Base-by-base conservation (phyloP, 2,797 vertebrate genomes). In the Acomys russatus region DNA sequence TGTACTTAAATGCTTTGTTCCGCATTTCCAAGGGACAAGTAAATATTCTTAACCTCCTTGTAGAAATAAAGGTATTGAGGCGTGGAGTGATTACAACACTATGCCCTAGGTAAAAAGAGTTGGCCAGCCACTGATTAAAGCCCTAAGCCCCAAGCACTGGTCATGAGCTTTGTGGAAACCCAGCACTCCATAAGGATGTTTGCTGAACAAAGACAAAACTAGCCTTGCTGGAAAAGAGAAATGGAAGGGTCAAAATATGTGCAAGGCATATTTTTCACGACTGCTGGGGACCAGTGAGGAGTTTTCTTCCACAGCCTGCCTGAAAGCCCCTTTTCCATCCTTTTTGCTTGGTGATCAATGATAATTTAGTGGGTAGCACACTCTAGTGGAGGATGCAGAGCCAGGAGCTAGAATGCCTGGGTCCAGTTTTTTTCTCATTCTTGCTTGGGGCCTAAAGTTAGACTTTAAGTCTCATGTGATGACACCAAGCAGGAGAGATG, bases 341-440 rank as follows among this genome's bases (percentile, higher is more conserved):
- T 85, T n/a, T 74, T 0, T 14, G 59, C 93, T 49, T 51, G 83
- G 85, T n/a, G 77, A 77, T 73, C 96, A 76, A 38, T 20, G 91
- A 98, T 97, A 96, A 79, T 23, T 96, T 96, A 96, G 97, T 79
- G 82, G 95, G 95, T 83, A 97, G 98, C 98, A 97, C 98, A 97
- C 97, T 88, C 97, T 98, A 97, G 98, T 98, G 98, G 98, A 96
- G 82, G 83, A 80, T 3, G 59, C 87, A 74, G 3, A 44, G 92
- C 22, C 64, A 84, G 96, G 92, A 83, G 79, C 96, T 59, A 85
- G 97, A 95, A 94, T 85, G 94, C 97, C 97, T 97, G 96, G 97
- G 97, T 97, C 82, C 97, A 61, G 28, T 18, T 44, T n/a, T 61
- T 33, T 63, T 38, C 44, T 76, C 38, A 1, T 23, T n/a, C 90